These are phyloP conservation scores for Leptogaster cylindrica DNA, from an alignment of 2,888 invertebrate species.

Conservation along the genomic window DNA sequence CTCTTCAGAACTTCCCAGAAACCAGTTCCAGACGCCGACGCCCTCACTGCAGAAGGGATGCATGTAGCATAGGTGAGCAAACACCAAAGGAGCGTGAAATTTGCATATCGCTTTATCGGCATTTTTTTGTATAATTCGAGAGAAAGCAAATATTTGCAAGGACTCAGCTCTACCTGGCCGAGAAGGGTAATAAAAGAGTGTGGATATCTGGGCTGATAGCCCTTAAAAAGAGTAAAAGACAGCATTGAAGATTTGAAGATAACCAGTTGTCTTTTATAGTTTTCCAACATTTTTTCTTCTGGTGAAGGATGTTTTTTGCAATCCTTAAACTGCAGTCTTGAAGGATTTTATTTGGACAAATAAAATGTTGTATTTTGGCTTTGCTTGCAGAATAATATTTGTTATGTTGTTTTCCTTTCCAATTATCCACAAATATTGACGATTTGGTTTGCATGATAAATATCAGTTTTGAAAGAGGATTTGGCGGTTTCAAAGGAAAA, in stretches of 20 bases:
- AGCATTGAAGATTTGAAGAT: not conserved
- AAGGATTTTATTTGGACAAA: constrained; percentile 8
- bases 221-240: too few relatives aligned
- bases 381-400: not conserved
- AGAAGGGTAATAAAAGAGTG: constrained; percentile 7
- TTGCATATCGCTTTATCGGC: constrained; percentile 1
- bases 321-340: not conserved
- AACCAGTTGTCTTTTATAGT: not conserved
- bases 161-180: not conserved
- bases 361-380: not conserved
- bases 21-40: too few relatives aligned
- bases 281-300: not conserved
- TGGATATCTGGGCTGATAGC: not conserved
- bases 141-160: not conserved
- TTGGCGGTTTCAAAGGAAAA: not conserved
- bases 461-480: not conserved
- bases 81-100: not conserved
- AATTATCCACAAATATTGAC: not conserved
- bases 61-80: not conserved
- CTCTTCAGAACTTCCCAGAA: not conserved
- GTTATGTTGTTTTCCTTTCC: not conserved
- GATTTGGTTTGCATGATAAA: not conserved
- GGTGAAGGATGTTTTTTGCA: not conserved
- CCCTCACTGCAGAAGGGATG: not conserved
- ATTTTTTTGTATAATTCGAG: not conserved